Percentiles rank a stretch among this genome's conserved stretches.
These are phyloP conservation scores for Microvelia longipes DNA, from an alignment of 1,140 invertebrate species.

Conservation along the genomic window DNA sequence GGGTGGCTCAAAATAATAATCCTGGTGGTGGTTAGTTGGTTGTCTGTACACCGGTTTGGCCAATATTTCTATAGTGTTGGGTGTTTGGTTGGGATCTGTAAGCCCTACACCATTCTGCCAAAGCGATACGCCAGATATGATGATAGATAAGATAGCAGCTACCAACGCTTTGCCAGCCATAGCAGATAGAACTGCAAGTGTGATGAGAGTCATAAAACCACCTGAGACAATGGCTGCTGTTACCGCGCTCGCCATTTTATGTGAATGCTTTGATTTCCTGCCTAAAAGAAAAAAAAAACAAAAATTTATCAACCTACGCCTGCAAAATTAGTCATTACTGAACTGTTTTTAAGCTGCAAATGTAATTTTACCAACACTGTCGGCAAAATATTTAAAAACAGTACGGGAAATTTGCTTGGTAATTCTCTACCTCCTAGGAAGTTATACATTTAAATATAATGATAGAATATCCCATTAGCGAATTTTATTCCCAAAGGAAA, in stretches of 20 bases:
- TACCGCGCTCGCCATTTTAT: neutral
- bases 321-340: too few species aligned
- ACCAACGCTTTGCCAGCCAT: neutral
- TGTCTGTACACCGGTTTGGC: neutral
- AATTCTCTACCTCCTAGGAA: too few species aligned
- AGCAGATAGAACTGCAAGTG: neutral
- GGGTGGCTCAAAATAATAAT: neutral
- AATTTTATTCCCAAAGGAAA: too few species aligned
- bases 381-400: too few species aligned
- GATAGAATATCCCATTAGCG: too few species aligned
- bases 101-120: neutral
- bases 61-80: neutral
- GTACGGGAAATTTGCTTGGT: too few species aligned
- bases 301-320: too few species aligned
- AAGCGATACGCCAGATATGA: neutral
- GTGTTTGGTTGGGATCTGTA: neutral
- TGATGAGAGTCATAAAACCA: neutral
- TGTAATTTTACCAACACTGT: too few species aligned
- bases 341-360: too few species aligned
- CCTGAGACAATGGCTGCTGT: neutral
- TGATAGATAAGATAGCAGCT: neutral
- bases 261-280: neutral
- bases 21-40: neutral
- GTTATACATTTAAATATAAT: too few species aligned
- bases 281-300: neutral